Base-by-base conservation (phyloP, 2,797 vertebrate species). In the Novumbra hubbsi region DNA sequence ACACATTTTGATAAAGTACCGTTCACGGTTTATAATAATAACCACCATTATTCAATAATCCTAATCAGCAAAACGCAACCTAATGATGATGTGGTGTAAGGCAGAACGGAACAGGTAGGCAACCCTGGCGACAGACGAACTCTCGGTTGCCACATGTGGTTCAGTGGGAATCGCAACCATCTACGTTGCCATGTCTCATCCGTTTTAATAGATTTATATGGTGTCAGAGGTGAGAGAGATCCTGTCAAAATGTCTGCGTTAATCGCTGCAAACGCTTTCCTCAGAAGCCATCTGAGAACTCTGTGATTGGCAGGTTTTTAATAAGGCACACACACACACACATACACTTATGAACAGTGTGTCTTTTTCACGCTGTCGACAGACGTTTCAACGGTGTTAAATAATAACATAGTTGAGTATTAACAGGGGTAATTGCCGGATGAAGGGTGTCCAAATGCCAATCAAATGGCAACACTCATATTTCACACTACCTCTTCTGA, bases 221-320 rank as follows among this genome's bases (percentile, higher is more conserved):
- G 4, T 17, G 64, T 69, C 38, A 38, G 72, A 67, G 16, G 78
- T 45, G 17, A 17, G 0, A 57, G 17, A n/a, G 0, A 57, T 16
- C 30, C 70, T 81, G 71, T 78, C 75, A 76, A 76, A 81, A 70
- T 12, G 70, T 30, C 34, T 52, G 34, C 50, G 41, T 27, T 77
- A 69, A 80, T 81, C 78, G 76, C 68, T 12, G n/a, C 1, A 49
- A 21, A 28, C 49, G 15, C 73, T 45, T 73, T 75, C 74, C 30
- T 75, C 52, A 68, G 77, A 15, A 57, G 52, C n/a, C 52, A 19
- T 21, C 52, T 57, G 19, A 70, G 74, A 74, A 82, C 63, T 34
- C 68, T 2, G 2, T 88, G 90, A 89, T 84, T 88, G 86, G 79
- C 85, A 85, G 76, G 79, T 82, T 81, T 71, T 83, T 88, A 90